phyloP scores from a whole-genome alignment of 2,888 invertebrate species.

The Sussaba pulchella region DNA sequence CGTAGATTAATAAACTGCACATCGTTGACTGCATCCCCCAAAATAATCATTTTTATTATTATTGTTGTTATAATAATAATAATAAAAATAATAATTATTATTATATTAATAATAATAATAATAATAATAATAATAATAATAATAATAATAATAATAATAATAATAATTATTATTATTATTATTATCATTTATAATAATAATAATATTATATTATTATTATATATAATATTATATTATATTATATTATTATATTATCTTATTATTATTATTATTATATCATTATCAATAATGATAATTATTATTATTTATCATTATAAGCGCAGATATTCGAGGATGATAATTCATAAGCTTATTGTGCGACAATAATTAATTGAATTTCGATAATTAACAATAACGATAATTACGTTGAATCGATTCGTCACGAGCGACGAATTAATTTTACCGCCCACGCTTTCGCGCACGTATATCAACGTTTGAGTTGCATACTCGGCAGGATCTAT shows the following conservation, averaged over 20 bases:
- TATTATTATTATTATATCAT: conserved; percentile 2
- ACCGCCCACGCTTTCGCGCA: neutral
- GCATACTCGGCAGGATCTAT: conserved; percentile 3
- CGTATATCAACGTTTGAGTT: neutral
- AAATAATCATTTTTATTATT: too few relatives aligned
- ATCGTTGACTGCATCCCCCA: too few relatives aligned
- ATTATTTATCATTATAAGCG: neutral
- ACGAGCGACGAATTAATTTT: conserved; percentile 19
- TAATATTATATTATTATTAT: neutral
- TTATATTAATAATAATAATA: too few relatives aligned
- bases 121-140: too few relatives aligned
- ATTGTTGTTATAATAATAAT: too few relatives aligned
- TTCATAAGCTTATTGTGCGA: neutral
- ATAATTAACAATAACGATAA: conserved; percentile 21
- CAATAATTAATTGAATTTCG: neutral
- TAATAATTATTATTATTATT: too few relatives aligned
- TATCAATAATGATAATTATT: neutral
- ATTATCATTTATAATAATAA: neutral
- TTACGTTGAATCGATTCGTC: neutral
- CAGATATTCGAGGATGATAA: neutral
- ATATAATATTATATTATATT: neutral
- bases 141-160: too few relatives aligned
- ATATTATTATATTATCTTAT: neutral
- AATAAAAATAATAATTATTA: too few relatives aligned
- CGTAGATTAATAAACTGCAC: neutral